Base-by-base conservation (phyloP, 1,140 invertebrate species). In the Drosophila malerkotliana region DNA sequence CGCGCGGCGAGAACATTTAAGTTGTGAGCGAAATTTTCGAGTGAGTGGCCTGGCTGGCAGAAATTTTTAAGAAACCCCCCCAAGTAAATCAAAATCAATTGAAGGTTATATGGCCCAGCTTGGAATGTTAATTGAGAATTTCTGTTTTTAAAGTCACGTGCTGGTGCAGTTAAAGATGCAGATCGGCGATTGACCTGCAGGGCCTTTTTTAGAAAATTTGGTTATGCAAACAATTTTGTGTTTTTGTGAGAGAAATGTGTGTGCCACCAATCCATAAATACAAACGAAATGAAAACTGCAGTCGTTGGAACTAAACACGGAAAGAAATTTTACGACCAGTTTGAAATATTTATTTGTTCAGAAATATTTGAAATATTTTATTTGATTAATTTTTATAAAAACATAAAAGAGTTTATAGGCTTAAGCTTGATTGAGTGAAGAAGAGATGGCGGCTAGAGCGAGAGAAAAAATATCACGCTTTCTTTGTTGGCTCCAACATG, bases 81-180 rank as follows among this genome's bases (percentile, higher is more conserved):
- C 47, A 68, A 73, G 67, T 84, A 77, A 77, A 85, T 84, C 51
- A 53, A 81, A 68, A 68, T 61, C 78, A 79, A 85, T 82, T 85
- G 32, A 67, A 64, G 41, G 15, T 66, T 60, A 28, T 57, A 21
- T 15, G 18, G 45, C 12, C 9, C 59, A 37, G 34, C 37, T 32
- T 14, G 28, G 6, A 44, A 14, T 57, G 26, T 14, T 68, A 41
- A 69, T 41, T 57, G 57, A 49, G 10, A 1, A 49, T 5, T 71
- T 41, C 51, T 48, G 6, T 55, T 10, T 15, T 4, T 5, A 21
- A 14, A 21, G 32, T 26, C 67, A 69, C 67, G 67, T 69, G 67
- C 63, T 39, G 34, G 8, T 9, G 9, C 34, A 9, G 18, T 32
- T 18, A 37, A 37, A 49, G 51, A 18, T 54, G 57, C 18, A 8